Percentiles rank a stretch among this genome's conserved stretches.
These are phyloP conservation scores for Cyrtorhinus lividipennis DNA, from an alignment of 1,140 invertebrate genomes.

Conservation along the genomic window DNA sequence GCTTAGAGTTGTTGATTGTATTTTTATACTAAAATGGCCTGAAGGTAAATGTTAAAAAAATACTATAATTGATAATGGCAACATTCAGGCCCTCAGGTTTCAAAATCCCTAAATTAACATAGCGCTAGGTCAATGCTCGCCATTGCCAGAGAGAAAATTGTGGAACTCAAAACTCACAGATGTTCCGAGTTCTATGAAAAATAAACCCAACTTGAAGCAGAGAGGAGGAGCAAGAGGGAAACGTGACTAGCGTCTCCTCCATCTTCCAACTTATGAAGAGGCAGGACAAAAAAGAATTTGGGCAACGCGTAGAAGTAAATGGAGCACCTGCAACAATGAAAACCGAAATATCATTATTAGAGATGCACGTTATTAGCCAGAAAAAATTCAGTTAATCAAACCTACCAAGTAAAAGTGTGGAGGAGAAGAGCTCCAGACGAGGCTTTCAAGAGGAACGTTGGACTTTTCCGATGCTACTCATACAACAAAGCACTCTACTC, in stretches of 20 bases:
- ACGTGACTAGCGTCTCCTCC: slow-evolving; percentile 4
- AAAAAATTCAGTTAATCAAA: too few relatives aligned
- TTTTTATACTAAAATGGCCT: too few relatives aligned
- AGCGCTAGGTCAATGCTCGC: too few relatives aligned
- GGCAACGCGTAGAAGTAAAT: neutral
- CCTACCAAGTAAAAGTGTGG: slow-evolving; percentile 10
- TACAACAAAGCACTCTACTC: neutral
- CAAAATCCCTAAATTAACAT: too few relatives aligned
- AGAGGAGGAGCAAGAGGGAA: slow-evolving; percentile 1
- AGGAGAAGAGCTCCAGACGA: slow-evolving; percentile 3
- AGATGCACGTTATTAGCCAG: too few relatives aligned
- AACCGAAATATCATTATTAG: too few relatives aligned
- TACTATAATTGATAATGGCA: too few relatives aligned
- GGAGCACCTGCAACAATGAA: neutral
- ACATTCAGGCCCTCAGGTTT: too few relatives aligned
- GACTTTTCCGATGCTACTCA: slow-evolving; percentile 9
- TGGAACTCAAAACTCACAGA: too few relatives aligned
- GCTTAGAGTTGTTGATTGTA: too few relatives aligned
- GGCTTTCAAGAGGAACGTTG: neutral
- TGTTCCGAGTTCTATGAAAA: neutral
- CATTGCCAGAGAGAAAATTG: too few relatives aligned
- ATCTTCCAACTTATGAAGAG: slow-evolving; percentile 9
- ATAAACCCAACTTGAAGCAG: neutral
- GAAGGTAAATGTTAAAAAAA: too few relatives aligned
- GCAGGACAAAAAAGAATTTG: slow-evolving; percentile 3